A percentile compares a stretch with the other conserved stretches of the same genome.
Conservation (phyloP, 2,113 vertebrate genomes). For the Trematomus loennbergii region DNA sequence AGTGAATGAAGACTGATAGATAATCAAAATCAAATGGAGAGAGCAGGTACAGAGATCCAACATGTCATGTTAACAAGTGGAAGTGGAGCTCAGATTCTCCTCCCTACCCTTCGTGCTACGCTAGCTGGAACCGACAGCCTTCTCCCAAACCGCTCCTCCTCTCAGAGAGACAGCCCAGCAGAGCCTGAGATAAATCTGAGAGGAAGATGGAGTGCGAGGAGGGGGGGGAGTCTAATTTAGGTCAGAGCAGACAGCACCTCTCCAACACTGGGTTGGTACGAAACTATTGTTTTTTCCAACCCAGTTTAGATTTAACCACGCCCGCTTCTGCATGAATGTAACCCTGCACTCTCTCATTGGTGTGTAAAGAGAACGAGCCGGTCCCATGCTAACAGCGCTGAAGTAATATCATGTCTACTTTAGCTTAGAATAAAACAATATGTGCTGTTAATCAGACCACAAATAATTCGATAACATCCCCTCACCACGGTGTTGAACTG, state of each 20-base stretch:
- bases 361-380: too few relatives aligned
- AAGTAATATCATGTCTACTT: too few relatives aligned
- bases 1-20: slow-evolving; percentile 48
- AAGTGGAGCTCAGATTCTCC: slow-evolving; percentile 53
- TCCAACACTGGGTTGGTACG: slow-evolving; percentile 9
- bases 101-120: slow-evolving; percentile 45
- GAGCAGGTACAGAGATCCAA: slow-evolving; percentile 49
- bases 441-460: too few relatives aligned
- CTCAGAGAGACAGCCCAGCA: slow-evolving; percentile 49
- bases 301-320: too few relatives aligned
- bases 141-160: slow-evolving; percentile 44
- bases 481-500: too few relatives aligned
- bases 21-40: slow-evolving; percentile 50
- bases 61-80: slow-evolving; percentile 62
- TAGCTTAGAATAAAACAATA: too few relatives aligned
- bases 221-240: slow-evolving; percentile 54
- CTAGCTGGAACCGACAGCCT: slow-evolving; percentile 59
- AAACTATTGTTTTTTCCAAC: too few relatives aligned
- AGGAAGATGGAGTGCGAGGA: slow-evolving; percentile 29
- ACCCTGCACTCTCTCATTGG: too few relatives aligned
- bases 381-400: too few relatives aligned
- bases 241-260: slow-evolving; percentile 66
- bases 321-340: too few relatives aligned
- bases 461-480: too few relatives aligned
- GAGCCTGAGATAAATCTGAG: slow-evolving; percentile 61